Conservation (phyloP, 2,888 invertebrate genomes). For the Campaea margaritaria region DNA sequence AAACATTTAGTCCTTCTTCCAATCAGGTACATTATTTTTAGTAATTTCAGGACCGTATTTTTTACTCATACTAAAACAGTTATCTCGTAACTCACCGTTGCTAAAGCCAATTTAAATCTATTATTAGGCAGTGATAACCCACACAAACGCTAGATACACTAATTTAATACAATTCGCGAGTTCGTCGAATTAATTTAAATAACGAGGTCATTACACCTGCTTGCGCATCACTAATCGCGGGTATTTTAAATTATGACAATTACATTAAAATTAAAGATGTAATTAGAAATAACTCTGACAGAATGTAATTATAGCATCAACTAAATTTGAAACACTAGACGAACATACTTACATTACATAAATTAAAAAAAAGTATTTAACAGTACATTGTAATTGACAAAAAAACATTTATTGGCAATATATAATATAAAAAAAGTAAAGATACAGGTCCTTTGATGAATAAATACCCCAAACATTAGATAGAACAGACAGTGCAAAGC, state of each 20-base stretch:
- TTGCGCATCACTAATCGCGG: constrained; percentile 18
- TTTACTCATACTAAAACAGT: background rate
- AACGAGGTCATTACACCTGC: constrained; percentile 45
- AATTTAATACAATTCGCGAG: constrained; percentile 36
- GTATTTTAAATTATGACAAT: constrained; percentile 12
- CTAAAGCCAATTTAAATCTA: constrained; percentile 9
- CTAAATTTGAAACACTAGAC: background rate
- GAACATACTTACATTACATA: background rate
- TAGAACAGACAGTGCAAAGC: too few species aligned
- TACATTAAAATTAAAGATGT: background rate
- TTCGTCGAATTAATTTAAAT: constrained; percentile 41
- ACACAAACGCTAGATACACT: constrained; percentile 12
- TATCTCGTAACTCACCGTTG: background rate
- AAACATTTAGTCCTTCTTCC: background rate
- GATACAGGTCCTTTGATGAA: too few species aligned
- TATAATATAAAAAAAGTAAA: too few species aligned
- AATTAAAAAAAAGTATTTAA: too few species aligned
- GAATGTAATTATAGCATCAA: too few species aligned
- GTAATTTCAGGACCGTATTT: too few species aligned
- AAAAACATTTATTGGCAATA: too few species aligned
- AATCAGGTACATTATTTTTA: background rate
- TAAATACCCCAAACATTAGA: too few species aligned
- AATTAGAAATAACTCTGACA: background rate
- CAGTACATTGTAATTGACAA: too few species aligned
- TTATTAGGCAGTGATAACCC: constrained; percentile 32